phyloP scores from a whole-genome alignment of 2,113 vertebrate genomes.

The Odontophorus gujanensis region DNA sequence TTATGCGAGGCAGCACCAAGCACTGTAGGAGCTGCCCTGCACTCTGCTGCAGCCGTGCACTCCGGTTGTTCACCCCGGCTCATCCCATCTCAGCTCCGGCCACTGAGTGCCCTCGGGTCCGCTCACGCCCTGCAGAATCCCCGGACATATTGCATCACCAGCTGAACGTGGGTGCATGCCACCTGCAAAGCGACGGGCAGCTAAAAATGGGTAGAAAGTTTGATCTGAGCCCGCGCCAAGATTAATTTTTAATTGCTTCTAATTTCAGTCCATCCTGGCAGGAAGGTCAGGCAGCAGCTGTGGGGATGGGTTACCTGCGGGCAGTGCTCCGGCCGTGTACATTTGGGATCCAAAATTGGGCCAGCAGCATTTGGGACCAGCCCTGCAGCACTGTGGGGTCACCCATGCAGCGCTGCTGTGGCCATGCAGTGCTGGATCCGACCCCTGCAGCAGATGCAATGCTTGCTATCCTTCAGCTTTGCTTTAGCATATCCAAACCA shows the following conservation, averaged over 20 bases:
- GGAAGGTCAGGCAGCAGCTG: neutral
- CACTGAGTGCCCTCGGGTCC: neutral
- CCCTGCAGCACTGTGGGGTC: too few species aligned
- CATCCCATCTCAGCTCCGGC: accelerated
- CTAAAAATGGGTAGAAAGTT: slow-evolving; percentile 63
- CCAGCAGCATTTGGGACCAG: neutral
- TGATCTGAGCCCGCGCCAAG: slow-evolving; percentile 50
- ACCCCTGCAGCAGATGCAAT: too few species aligned
- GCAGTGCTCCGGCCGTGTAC: neutral
- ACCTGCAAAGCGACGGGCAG: slow-evolving; percentile 11
- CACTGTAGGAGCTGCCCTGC: neutral
- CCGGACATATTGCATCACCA: neutral
- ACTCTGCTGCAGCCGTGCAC: neutral
- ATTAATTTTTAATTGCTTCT: slow-evolving; percentile 70
- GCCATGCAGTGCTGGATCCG: neutral
- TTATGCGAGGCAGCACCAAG: neutral
- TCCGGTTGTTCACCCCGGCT: neutral
- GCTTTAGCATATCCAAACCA: neutral
- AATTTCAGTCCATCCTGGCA: neutral
- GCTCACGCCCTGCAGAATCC: neutral
- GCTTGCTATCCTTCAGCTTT: neutral
- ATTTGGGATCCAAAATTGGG: too few species aligned
- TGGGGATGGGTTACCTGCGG: neutral
- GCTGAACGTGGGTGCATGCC: neutral
- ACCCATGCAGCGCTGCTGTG: neutral